Evolutionary conservation across 2,888 invertebrate genomes (phyloP), one percentile per base, ranked within the genome.

Genomic region (Alentia gelatinosa): DNA sequence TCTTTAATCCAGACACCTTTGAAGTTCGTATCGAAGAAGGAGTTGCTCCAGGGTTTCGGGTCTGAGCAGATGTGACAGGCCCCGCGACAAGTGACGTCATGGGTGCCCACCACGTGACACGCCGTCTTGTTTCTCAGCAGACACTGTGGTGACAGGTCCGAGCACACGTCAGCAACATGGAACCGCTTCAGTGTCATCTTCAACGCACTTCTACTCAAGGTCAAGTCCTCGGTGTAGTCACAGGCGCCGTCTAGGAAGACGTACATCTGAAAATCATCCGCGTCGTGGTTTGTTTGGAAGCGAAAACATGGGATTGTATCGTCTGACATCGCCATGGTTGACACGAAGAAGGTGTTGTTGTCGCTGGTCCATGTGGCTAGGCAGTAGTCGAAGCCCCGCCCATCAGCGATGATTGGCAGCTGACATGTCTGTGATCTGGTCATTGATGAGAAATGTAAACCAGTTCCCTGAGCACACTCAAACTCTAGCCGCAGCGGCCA

Each of bases 1-100:
- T 63, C 63, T n/a, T 63, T 12, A n/a, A 63, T 63, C 63, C 63
- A 63, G n/a, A 63, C 63, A 63, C 63, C 63, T 63, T 63, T 63
- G 63, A 63, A 63, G 9, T 63, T 63, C 26, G 9, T 5, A 63
- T 12, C 15, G n/a, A 63, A 63, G 26, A 63, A 63, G 15, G 26
- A 9, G 63, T n/a, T 63, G 26, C 63, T 63, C 63, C 63, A 63
- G 5, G 63, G 63, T 19, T 19, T n/a, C n/a, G 26, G 15, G 5
- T 63, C 63, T 9, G 63, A n/a, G 26, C 63, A 63, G 12, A 63
- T 63, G 12, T 63, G 12, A n/a, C 63, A 63, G 12, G n/a, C 63
- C n/a, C 63, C 63, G 15, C 63, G 63, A 63, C 63, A 63, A 19
- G 63, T 63, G 63, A 63, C 63, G n/a, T 63, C 63, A 63, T 63